These are phyloP conservation scores for Julus scanicus DNA, from an alignment of 2,888 invertebrate species.

Conservation along the genomic window DNA sequence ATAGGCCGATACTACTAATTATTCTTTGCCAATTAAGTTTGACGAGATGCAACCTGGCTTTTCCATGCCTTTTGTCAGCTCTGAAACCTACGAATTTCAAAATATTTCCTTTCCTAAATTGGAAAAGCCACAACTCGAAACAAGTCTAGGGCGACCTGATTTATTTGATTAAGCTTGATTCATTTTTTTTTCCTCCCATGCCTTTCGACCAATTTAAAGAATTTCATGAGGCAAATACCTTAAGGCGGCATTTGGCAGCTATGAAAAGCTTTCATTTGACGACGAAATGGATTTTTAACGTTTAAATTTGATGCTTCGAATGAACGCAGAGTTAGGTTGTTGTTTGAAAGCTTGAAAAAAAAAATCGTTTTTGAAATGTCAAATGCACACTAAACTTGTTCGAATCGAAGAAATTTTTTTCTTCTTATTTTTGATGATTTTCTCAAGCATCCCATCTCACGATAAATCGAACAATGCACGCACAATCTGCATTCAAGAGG, in stretches of 20 bases:
- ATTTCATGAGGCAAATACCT: slow-evolving; percentile 34
- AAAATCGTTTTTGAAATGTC: not conserved
- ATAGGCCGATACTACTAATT: not conserved
- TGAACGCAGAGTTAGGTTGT: not conserved
- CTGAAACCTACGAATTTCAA: not conserved
- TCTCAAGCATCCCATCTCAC: not conserved
- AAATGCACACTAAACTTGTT: not conserved
- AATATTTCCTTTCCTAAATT: not conserved
- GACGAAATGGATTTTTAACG: not conserved
- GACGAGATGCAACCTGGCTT: not conserved
- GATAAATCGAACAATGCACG: not conserved
- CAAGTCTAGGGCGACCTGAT: not conserved
- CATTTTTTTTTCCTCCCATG: not conserved
- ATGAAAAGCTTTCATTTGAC: not conserved
- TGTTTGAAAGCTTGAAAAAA: not conserved
- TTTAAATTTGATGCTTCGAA: slow-evolving; percentile 27
- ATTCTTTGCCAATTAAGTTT: not conserved
- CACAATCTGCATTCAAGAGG: slow-evolving; percentile 14
- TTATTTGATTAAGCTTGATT: not conserved
- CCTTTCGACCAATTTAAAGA: not conserved
- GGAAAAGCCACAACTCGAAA: slow-evolving; percentile 16
- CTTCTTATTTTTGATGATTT: not conserved
- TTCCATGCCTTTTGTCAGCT: not conserved
- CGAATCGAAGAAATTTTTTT: not conserved
- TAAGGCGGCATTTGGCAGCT: not conserved